Evolutionary conservation across 92 coral and sea anemone species (phyloP).

Genomic region (Epizoanthus stellaris): DNA sequence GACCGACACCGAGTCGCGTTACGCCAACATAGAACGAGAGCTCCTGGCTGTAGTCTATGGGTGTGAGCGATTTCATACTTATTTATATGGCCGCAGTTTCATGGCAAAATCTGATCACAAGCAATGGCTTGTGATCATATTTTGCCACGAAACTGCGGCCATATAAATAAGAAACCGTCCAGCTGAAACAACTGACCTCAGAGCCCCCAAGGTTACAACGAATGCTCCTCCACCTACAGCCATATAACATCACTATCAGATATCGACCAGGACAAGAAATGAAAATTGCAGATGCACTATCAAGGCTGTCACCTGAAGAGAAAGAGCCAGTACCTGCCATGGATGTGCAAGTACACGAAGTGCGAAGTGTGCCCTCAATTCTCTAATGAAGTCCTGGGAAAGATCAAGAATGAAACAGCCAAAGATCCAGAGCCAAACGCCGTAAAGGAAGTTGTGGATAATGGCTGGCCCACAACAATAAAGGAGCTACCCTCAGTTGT

Average conservation of each 20-base stretch:
- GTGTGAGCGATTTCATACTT: constrained; percentile 51
- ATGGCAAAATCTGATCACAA: constrained; percentile 23
- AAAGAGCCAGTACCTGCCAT: background rate
- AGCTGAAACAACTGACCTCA: constrained; percentile 27
- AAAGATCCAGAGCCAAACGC: too few species aligned
- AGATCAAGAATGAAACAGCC: too few species aligned
- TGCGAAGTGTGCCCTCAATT: background rate
- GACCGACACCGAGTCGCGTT: too few species aligned
- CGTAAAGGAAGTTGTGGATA: too few species aligned
- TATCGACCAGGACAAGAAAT: constrained; percentile 34
- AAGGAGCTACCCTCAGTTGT: too few species aligned
- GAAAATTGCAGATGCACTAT: constrained; percentile 46
- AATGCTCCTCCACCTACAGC: constrained; percentile 42
- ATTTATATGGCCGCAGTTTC: constrained; percentile 37
- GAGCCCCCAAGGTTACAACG: constrained; percentile 42
- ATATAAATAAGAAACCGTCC: too few species aligned
- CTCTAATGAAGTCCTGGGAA: background rate
- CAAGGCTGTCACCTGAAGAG: constrained; percentile 12
- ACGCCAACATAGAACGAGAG: constrained; percentile 1
- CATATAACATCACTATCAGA: constrained; percentile 38
- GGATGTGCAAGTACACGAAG: background rate
- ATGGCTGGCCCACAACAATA: too few species aligned
- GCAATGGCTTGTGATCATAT: too few species aligned
- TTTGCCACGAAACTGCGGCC: too few species aligned
- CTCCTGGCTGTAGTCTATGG: constrained; percentile 52